These are phyloP conservation scores for Cryptoprocta ferox DNA, from an alignment of 2,797 vertebrate genomes.

Conservation along the genomic window DNA sequence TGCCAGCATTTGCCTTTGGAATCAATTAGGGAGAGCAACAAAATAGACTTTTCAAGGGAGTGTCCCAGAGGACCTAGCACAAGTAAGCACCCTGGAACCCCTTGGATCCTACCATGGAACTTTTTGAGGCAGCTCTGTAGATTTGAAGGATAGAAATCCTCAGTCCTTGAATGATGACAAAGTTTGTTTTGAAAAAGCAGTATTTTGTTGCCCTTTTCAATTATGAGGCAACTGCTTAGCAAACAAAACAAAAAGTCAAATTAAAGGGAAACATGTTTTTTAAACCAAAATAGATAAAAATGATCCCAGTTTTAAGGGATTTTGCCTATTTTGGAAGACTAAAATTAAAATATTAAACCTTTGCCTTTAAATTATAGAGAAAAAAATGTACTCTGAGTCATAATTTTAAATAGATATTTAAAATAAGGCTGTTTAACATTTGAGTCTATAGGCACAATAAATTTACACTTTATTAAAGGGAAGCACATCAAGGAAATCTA, in stretches of 20 bases:
- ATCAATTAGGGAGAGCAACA: slow-evolving; percentile 36
- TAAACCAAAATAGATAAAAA: slow-evolving; percentile 60
- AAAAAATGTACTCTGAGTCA: slow-evolving; percentile 22
- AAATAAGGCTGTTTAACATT: slow-evolving; percentile 66
- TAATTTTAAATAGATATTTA: slow-evolving; percentile 61
- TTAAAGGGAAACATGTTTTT: slow-evolving; percentile 59
- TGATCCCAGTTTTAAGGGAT: slow-evolving; percentile 49
- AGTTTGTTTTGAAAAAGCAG: slow-evolving; percentile 40
- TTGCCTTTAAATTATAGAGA: slow-evolving; percentile 46
- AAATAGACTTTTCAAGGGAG: not conserved
- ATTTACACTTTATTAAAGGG: slow-evolving; percentile 68
- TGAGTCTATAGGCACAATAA: slow-evolving; percentile 45
- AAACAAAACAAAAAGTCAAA: slow-evolving; percentile 57
- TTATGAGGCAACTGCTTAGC: slow-evolving; percentile 33
- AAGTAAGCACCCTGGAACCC: not conserved
- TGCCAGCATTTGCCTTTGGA: not conserved
- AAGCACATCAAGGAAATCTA: slow-evolving; percentile 50
- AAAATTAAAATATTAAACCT: slow-evolving; percentile 46
- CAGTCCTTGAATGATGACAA: not conserved
- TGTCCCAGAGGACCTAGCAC: not conserved
- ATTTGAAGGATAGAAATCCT: slow-evolving; percentile 13
- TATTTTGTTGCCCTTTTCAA: slow-evolving; percentile 47
- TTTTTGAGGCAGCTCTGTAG: slow-evolving; percentile 1
- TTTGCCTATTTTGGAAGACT: slow-evolving; percentile 64
- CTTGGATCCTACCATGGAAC: not conserved